Base-by-base conservation (phyloP, 2,113 vertebrate genomes). In the Pseudorhombus dupliciocellatus region DNA sequence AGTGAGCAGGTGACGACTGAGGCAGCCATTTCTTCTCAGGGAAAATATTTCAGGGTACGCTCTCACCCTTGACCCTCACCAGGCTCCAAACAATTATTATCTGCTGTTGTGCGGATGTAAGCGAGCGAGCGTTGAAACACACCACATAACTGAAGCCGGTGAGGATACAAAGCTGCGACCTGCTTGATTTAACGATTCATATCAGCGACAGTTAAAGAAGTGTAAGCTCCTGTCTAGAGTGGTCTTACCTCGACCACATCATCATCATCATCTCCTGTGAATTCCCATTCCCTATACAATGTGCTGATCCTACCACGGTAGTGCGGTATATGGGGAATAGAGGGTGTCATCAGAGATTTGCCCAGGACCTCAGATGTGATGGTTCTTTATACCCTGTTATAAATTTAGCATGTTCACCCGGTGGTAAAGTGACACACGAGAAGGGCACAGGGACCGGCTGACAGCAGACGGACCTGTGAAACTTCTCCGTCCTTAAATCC, bases 11-110 rank as follows among this genome's bases (percentile, higher is more conserved):
- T 79, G 79, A 84, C 65, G 68, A 81, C 82, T 59, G 52, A 79
- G 75, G 82, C 70, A 64, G 68, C 80, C 85, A 72, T 79, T 84
- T 85, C 84, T 80, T 59, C 75, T 65, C 18, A 1, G 57, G 61
- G 50, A 69, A 74, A 84, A 89, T 81, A 85, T 84, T 85, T 86
- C 66, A 50, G 79, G 60, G 75, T 84, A 91, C 83, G 85, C 55
- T 78, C 85, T 90, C 82, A 93, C 88, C 90, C 85, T 89, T 93
- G 91, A 93, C 50, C 92, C 74, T 42, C 56, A 53, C 50, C 52
- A 7, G 65, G 88, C 77, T 84, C 86, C 69, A 69, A 91, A 92
- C 89, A 90, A 90, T 93, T 91, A 90, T 75, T n/a, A n/a, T 61
- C 21, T 28, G 64, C 75, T 20, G 8, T 63, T 78, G 30, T 50